Base-by-base conservation (phyloP, 2,888 invertebrate species). In the Oligia latruncula region DNA sequence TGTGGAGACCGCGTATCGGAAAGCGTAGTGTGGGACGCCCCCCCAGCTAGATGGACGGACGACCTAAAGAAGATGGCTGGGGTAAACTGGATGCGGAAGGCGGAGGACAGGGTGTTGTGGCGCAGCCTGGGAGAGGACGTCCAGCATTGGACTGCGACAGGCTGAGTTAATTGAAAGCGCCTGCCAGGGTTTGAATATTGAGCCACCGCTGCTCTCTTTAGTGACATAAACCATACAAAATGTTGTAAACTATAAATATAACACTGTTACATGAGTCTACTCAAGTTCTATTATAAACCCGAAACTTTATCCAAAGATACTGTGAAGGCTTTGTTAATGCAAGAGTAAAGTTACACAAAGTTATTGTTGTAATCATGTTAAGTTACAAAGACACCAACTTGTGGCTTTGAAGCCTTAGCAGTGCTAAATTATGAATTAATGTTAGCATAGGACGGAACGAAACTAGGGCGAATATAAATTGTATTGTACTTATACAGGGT, bases 251-350 rank as follows among this genome's bases (percentile, higher is more conserved):
- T 60, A 65, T 70, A 60, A 52, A 72, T 29, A 73, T 73, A 52
- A 73, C 15, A 40, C 29, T 78, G 46, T 29, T 70, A 46, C 13
- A n/a, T 49, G 52, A 60, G 35, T 71, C 52, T 55, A 23, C 64
- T 6, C 15, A 64, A 58, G 43, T 65, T 82, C 40, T 20, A 35
- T 74, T 46, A 65, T 64, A 65, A 71, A 68, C 74, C 55, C 17
- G 5, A 49, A 84, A 86, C 40, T 78, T 81, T 58, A 64, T 17
- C 43, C 49, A 74, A 84, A 86, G 65, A 82, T 66, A 73, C 67
- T 52, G 11, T 60, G 23, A 75, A 64, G 49, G 65, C 86, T 83
- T 83, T 83, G 86, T 85, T 74, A 68, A 52, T 76, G 23, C 55
- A 86, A 15, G 49, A 71, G 62, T n/a, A 20, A 77, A 74, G 78